phyloP scores from a whole-genome alignment of 2,113 vertebrate species.

The Galeopterus variegatus region DNA sequence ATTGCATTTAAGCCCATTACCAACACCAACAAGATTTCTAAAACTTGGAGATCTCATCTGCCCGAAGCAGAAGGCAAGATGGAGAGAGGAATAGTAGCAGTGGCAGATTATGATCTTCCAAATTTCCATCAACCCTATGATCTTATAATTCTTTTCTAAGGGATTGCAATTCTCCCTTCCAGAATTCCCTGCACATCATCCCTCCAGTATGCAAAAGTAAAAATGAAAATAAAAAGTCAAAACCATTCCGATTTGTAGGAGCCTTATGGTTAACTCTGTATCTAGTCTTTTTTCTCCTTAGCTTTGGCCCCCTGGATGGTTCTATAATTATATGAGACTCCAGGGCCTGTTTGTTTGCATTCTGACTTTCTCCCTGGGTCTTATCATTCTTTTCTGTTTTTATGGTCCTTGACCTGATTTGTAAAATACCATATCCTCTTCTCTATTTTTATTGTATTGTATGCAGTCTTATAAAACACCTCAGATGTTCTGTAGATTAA shows the following conservation, averaged over 20 bases:
- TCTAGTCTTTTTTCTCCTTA: neutral
- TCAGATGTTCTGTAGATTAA: neutral
- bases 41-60: neutral
- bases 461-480: neutral
- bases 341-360: neutral
- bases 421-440: neutral
- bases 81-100: neutral
- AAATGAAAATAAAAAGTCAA: neutral
- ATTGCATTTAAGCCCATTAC: neutral
- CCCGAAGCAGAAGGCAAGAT: neutral
- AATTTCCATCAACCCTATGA: neutral
- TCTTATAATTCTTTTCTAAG: neutral
- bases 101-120: neutral
- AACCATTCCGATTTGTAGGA: neutral
- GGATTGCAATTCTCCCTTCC: neutral
- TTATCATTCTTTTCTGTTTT: constrained; percentile 25
- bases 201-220: neutral
- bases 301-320: neutral
- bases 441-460: constrained; percentile 66
- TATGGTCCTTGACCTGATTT: constrained; percentile 65
- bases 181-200: neutral
- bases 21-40: neutral
- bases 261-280: neutral
- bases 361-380: neutral
- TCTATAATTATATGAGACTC: neutral